Evolutionary conservation across 37 sponge, comb jelly and placozoan genomes (phyloP).

Genomic region (Oscarella lobularis): DNA sequence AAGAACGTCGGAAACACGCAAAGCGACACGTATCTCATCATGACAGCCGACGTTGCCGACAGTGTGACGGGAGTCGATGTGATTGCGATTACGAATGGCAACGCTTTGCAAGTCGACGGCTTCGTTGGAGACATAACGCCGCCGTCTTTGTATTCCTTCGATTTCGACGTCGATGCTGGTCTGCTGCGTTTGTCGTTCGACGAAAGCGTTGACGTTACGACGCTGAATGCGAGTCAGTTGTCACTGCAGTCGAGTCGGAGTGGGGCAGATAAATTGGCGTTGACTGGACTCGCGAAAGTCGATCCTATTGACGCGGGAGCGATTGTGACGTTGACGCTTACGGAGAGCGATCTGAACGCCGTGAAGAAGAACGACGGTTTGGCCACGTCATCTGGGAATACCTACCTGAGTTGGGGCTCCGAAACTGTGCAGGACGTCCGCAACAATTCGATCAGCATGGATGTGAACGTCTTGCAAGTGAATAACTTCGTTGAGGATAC

Average conservation of each 20-base stretch:
- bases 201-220: conserved; percentile 48
- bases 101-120: conserved; percentile 19
- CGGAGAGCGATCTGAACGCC: conserved; percentile 33
- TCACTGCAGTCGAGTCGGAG: neutral
- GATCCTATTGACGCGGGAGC: neutral
- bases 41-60: conserved; percentile 18
- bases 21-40: conserved; percentile 39
- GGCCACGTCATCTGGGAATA: neutral
- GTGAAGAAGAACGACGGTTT: conserved; percentile 23
- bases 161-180: conserved; percentile 51
- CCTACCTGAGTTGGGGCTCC: neutral
- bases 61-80: conserved; percentile 47
- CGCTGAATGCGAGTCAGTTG: neutral
- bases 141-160: conserved; percentile 27
- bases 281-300: neutral
- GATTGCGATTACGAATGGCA: conserved; percentile 19
- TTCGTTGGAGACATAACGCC: conserved; percentile 22
- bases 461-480: conserved; percentile 7
- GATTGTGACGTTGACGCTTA: conserved; percentile 3
- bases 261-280: neutral
- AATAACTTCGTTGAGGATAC: conserved; percentile 51
- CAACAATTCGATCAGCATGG: neutral
- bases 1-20: conserved; percentile 26
- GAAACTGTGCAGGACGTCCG: neutral
- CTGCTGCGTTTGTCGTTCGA: conserved; percentile 38